phyloP scores from a whole-genome alignment of 2,888 invertebrate species.

The Tetramorium bicarinatum region DNA sequence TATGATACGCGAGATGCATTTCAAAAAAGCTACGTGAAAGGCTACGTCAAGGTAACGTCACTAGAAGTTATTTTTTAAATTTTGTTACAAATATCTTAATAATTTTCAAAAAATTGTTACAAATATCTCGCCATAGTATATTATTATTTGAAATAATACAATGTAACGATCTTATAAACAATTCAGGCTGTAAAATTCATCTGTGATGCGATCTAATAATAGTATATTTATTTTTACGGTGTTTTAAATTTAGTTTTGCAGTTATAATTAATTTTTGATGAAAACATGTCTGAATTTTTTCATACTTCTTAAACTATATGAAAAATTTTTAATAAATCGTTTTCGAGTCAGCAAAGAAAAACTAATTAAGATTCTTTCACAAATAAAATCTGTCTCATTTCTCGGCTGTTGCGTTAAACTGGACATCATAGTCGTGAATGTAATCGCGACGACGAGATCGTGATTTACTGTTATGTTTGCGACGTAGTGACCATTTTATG shows the following conservation, averaged over 20 bases:
- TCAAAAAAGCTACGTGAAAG: not conserved
- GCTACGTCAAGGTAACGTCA: not conserved
- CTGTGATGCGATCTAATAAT: not conserved
- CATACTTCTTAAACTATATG: not conserved
- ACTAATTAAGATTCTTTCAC: not conserved
- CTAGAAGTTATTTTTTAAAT: not conserved
- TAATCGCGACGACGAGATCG: conserved; percentile 34
- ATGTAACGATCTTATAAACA: not conserved
- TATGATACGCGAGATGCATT: not conserved
- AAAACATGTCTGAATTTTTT: not conserved
- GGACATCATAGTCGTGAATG: not conserved
- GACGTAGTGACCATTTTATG: conserved; percentile 75
- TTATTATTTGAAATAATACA: not conserved
- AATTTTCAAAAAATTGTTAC: not conserved
- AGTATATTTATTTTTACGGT: not conserved
- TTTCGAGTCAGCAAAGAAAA: not conserved
- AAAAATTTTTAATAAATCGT: not conserved
- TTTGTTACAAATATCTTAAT: no score
- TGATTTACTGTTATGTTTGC: conserved; percentile 74
- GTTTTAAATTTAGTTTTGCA: not conserved
- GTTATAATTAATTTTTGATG: not conserved
- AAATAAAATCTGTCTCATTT: not conserved
- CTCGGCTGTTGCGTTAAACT: conserved; percentile 1
- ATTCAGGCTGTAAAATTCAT: not conserved
- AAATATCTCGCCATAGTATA: not conserved